A percentile compares a stretch with the other conserved stretches of the same genome.
Evolutionary conservation across 2,797 vertebrate genomes (phyloP).

Genomic region (Euphonia xanthogaster): DNA sequence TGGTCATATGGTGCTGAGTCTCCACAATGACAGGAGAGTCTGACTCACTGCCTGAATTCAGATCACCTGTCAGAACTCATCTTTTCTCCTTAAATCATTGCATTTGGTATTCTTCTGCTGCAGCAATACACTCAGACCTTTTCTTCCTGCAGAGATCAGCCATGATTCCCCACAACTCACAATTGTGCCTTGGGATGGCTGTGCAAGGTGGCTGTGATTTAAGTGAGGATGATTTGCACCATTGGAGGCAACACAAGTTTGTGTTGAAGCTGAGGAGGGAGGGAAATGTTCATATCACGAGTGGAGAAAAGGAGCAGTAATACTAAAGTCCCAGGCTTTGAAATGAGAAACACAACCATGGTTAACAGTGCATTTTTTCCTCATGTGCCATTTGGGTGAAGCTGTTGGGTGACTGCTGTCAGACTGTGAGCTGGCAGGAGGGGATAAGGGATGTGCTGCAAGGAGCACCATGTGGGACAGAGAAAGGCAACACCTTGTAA

Average conservation of each 20-base stretch:
- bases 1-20: background rate
- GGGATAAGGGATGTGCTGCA: background rate
- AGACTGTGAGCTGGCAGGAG: background rate
- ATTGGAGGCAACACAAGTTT: background rate
- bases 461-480: background rate
- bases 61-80: slow-evolving; percentile 16
- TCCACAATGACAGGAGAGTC: background rate
- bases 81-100: background rate
- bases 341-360: background rate
- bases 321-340: background rate
- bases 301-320: background rate
- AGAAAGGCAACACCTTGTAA: background rate
- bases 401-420: background rate
- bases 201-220: background rate
- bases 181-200: background rate
- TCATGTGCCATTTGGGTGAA: background rate
- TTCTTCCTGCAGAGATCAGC: background rate
- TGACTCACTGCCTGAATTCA: background rate
- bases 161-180: background rate
- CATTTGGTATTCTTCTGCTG: background rate
- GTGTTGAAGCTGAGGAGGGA: background rate
- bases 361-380: background rate
- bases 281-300: background rate
- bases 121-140: background rate
- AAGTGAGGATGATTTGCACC: background rate